Evolutionary conservation across 1,140 invertebrate genomes (phyloP), one percentile per base, ranked within the genome.

Genomic region (Geopemphigus sp.): DNA sequence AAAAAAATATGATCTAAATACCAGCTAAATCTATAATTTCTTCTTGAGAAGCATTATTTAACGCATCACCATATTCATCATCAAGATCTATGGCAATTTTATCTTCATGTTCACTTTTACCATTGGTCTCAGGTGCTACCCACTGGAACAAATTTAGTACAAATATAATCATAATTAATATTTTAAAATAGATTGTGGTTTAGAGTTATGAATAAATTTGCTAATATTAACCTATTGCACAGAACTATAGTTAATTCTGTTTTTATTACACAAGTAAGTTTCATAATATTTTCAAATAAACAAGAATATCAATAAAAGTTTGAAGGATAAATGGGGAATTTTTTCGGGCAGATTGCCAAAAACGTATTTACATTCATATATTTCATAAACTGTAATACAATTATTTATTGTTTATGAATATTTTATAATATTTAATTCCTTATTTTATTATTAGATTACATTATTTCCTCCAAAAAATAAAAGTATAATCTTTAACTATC

Each of bases 21-120:
- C 96, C 96, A 84, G 98, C 98, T 84, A 99, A 89, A 89, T 99
- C 98, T 83, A 99, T 98, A 82, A 99, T 93, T 89, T 99, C 98
- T 87, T 98, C 95, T 88, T 99, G 97, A 82, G 94, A 91, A 54
- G 98, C 98, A 83, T 89, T 88, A 22, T 88, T 90, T 24, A 99
- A 88, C n/a, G 97, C 96, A 84, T 92, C 90, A 86, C 98, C 96
- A 87, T 96, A 98, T 86, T 98, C 97, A 85, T 98, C 96, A 82
- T 95, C 95, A 83, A 98, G 88, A 86, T 96, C 94, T 83, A 97
- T 93, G 64, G 93, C 90, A 84, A 97, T 96, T 85, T 95, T 92
- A 86, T 96, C 94, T 32, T 96, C 93, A 29, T 90, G 92, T 83
- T 95, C 92, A 84, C 92, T 90, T 83, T 93, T 89, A 85, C 93